phyloP scores from a whole-genome alignment of 2,113 vertebrate genomes.

The Phalacrocorax brasilianus region DNA sequence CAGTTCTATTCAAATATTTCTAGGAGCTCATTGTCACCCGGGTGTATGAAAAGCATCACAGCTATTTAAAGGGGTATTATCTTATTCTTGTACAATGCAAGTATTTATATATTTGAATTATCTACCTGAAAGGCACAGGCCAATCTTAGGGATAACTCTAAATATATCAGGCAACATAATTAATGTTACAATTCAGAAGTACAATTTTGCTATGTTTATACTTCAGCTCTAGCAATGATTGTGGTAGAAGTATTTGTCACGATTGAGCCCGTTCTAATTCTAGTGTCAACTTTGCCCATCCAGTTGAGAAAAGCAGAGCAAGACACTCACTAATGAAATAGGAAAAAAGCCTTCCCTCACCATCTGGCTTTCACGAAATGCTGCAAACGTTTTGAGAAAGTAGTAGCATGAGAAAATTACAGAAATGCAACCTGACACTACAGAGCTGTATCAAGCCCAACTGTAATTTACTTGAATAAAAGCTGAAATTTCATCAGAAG shows the following conservation, averaged over 20 bases:
- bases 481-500: neutral
- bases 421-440: neutral
- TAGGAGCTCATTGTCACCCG: neutral
- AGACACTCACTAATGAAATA: neutral
- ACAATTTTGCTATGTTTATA: neutral
- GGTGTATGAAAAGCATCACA: fast-evolving
- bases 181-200: neutral
- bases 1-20: neutral
- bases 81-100: neutral
- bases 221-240: neutral
- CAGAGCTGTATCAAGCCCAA: neutral
- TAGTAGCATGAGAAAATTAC: neutral
- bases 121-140: neutral
- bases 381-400: neutral
- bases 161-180: neutral
- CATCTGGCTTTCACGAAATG: neutral
- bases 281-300: neutral
- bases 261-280: neutral
- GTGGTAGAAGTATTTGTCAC: neutral
- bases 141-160: neutral
- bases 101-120: neutral
- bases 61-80: neutral
- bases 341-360: neutral
- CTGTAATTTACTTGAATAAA: neutral
- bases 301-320: neutral